Evolutionary conservation across 2,113 vertebrate genomes (phyloP).

Genomic region (Typhlomys cinereus): DNA sequence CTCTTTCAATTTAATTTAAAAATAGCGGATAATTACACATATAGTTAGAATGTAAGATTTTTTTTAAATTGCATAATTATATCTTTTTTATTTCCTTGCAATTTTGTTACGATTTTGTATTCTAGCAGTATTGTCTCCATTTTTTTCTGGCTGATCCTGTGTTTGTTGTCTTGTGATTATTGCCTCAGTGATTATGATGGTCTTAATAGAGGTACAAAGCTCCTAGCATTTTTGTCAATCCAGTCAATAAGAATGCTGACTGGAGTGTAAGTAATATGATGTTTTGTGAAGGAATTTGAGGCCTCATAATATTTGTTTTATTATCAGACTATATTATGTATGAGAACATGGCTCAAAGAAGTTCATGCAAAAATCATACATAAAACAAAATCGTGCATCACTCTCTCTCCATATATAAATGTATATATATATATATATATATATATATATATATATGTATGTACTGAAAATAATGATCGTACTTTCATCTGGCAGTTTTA

Average conservation of each 20-base stretch:
- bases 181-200: not conserved
- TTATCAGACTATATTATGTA: not conserved
- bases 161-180: not conserved
- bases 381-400: too few species aligned
- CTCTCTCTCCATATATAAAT: too few species aligned
- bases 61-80: not conserved
- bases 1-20: not conserved
- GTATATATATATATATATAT: too few species aligned
- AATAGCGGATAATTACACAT: not conserved
- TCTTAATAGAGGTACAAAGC: not conserved
- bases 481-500: not conserved
- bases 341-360: not conserved
- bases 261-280: not conserved
- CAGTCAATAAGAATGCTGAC: not conserved
- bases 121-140: too few species aligned
- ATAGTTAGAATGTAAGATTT: not conserved
- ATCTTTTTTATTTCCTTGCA: not conserved
- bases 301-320: not conserved
- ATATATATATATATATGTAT: too few species aligned
- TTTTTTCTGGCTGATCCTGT: not conserved
- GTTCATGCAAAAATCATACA: not conserved
- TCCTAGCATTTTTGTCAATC: not conserved
- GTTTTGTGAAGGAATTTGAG: not conserved
- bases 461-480: too few species aligned
- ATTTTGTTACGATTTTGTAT: rapidly evolving